Evolutionary conservation across 1,140 invertebrate genomes (phyloP).

Genomic region (Zaprionus ornatus): DNA sequence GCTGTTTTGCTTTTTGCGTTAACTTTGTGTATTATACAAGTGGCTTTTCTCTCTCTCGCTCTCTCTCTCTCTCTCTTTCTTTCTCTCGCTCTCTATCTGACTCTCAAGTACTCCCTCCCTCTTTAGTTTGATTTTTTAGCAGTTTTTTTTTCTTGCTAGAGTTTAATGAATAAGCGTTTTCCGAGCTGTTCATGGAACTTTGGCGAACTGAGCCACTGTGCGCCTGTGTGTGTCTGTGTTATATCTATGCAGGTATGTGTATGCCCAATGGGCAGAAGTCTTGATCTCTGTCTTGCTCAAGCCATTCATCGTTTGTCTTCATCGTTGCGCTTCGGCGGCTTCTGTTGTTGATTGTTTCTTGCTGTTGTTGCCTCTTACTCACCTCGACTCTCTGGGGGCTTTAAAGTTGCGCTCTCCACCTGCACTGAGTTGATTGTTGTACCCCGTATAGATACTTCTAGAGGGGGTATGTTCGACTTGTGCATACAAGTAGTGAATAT

Average conservation of each 20-base stretch:
- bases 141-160: background rate
- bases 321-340: constrained; percentile 71
- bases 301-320: constrained; percentile 32
- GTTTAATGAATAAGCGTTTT: constrained; percentile 43
- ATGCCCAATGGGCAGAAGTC: constrained; percentile 42
- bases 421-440: constrained; percentile 29
- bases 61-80: background rate
- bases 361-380: constrained; percentile 31
- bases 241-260: background rate
- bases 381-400: constrained; percentile 38
- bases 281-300: constrained; percentile 65
- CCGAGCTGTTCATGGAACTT: constrained; percentile 32
- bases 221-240: background rate
- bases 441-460: background rate
- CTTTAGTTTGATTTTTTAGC: constrained; percentile 18
- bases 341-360: constrained; percentile 54
- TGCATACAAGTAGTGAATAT: too few relatives aligned
- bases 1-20: constrained; percentile 22
- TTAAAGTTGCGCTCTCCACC: constrained; percentile 53
- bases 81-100: constrained; percentile 22
- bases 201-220: constrained; percentile 37
- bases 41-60: constrained; percentile 6
- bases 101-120: too few relatives aligned
- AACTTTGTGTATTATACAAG: constrained; percentile 41
- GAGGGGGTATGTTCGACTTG: too few relatives aligned